Evolutionary conservation across 2,888 invertebrate species (phyloP).

Genomic region (Myopa tessellatipennis): DNA sequence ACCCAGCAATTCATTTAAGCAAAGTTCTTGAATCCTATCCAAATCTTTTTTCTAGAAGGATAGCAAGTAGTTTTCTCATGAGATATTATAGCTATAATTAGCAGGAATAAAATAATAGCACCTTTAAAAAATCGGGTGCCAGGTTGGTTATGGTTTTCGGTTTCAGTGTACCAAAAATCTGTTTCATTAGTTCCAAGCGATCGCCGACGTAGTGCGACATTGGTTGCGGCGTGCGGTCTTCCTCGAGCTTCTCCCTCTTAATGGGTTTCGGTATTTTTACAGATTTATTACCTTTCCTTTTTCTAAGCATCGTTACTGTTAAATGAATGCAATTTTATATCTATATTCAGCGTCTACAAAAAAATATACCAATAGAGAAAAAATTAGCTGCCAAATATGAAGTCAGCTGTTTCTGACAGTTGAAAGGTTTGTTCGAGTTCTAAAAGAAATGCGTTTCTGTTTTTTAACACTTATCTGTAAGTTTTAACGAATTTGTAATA

Average conservation of each 20-base stretch:
- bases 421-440: too few relatives aligned
- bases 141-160: constrained; percentile 72
- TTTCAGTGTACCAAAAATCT: constrained; percentile 72
- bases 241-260: constrained; percentile 65
- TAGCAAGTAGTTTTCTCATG: neutral
- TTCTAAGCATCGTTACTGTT: constrained; percentile 56
- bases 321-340: too few relatives aligned
- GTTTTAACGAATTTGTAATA: too few relatives aligned
- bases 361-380: too few relatives aligned
- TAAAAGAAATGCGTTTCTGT: too few relatives aligned
- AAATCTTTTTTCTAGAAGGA: constrained; percentile 58
- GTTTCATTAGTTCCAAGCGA: constrained; percentile 72
- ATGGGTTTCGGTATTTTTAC: constrained; percentile 64
- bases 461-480: too few relatives aligned
- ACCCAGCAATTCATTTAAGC: constrained; percentile 73
- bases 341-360: too few relatives aligned
- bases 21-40: constrained; percentile 72
- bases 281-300: constrained; percentile 56
- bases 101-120: constrained; percentile 39
- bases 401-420: too few relatives aligned
- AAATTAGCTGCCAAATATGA: too few relatives aligned
- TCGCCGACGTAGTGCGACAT: constrained; percentile 73
- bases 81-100: neutral
- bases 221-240: constrained; percentile 69
- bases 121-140: constrained; percentile 70